Evolutionary conservation across 2,888 invertebrate genomes (phyloP), one percentile per base, ranked within the genome.

Genomic region (Eueremaeus valkanovi): DNA sequence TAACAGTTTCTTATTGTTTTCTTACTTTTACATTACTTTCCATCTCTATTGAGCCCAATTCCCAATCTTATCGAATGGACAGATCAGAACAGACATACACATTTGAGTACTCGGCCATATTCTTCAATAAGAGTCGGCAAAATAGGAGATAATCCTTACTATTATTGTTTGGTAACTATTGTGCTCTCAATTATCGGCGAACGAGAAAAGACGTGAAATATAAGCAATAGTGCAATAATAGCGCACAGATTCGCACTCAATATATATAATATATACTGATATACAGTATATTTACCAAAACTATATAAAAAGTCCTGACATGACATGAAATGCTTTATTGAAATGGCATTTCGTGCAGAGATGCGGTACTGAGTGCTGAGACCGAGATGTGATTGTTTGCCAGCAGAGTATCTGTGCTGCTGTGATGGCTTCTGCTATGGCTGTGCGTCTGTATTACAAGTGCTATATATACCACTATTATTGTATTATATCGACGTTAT

Each of bases 291-390:
- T 45, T 21, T 8, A 36, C n/a, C 9, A 36, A n/a, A 36, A n/a
- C 18, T 70, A 40, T 45, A 70, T 70, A 42, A 70, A n/a, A 42
- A 70, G 70, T 42, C 45, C 27, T 45, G 40, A 70, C 70, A 70
- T 70, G 21, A 66, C 63, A 66, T 66, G 18, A 36, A 66, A 66
- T 66, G 45, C 42, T 70, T 70, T 70, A 70, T 70, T 70, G 70
- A 70, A 42, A 70, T 70, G 70, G 45, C 45, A 42, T 70, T 70
- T 70, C 70, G 45, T 70, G 45, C 45, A 45, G 45, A 45, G 42
- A 33, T 70, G 40, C 45, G 36, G 31, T 58, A 42, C 29, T 70
- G 45, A 45, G 70, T 13, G 3, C 36, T 70, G 45, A 70, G 70
- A 6, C n/a, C 33, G n/a, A 31, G 31, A 63, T 70, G 45, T 70